Evolutionary conservation across 2,888 invertebrate species (phyloP).

Genomic region (Beris morrisii): DNA sequence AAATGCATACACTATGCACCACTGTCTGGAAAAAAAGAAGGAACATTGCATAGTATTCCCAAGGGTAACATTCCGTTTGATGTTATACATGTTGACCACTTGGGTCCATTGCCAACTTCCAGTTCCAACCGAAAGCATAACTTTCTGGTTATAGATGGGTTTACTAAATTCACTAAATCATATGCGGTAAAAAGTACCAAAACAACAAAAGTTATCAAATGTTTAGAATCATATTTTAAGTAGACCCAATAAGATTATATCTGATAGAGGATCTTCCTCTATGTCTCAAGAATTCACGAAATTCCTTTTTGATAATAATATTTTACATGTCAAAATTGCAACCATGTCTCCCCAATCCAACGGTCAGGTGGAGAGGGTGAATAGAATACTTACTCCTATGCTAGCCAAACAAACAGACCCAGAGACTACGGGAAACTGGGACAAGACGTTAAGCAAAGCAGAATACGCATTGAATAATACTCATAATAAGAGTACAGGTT

Average conservation of each 20-base stretch:
- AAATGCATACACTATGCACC: background rate
- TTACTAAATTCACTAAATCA: background rate
- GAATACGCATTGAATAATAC: slow-evolving; percentile 19
- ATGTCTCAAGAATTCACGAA: slow-evolving; percentile 30
- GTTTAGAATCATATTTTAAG: background rate
- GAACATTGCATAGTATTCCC: background rate
- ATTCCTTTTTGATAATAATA: slow-evolving; percentile 27
- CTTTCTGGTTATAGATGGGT: background rate
- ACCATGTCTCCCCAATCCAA: slow-evolving; percentile 33
- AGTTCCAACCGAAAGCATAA: background rate
- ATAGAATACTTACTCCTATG: slow-evolving; percentile 26
- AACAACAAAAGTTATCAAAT: background rate
- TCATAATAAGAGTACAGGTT: background rate
- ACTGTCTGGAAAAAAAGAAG: background rate
- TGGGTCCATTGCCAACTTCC: background rate
- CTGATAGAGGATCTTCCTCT: slow-evolving; percentile 20
- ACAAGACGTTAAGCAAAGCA: slow-evolving; percentile 27
- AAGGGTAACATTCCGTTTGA: background rate
- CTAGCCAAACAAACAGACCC: slow-evolving; percentile 32
- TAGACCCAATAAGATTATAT: too few relatives aligned
- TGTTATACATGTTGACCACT: background rate
- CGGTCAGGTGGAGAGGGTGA: slow-evolving; percentile 27
- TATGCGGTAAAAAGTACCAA: background rate
- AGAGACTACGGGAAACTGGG: slow-evolving; percentile 29
- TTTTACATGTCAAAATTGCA: slow-evolving; percentile 19